Conservation (phyloP, 2,797 vertebrate species). For the Phalloptychus januarius region DNA sequence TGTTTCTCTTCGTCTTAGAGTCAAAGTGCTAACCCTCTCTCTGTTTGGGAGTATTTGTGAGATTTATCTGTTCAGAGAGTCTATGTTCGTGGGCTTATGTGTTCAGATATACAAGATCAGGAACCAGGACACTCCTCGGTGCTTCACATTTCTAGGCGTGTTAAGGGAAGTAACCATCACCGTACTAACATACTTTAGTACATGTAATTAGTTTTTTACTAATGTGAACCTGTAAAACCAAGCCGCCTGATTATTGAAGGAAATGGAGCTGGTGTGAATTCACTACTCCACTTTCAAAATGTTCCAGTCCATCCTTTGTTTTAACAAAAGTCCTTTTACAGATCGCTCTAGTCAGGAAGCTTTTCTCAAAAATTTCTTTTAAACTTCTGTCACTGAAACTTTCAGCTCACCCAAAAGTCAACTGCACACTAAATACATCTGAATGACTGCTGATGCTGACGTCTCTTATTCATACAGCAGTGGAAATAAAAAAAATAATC, state of each 20-base stretch:
- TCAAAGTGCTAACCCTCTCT: slow-evolving; percentile 58
- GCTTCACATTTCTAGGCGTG: neutral
- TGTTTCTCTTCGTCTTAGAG: slow-evolving; percentile 61
- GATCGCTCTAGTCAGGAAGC: neutral
- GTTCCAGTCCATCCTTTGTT: neutral
- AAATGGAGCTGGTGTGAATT: neutral
- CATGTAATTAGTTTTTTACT: no score
- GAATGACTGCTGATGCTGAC: neutral
- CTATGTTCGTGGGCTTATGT: neutral
- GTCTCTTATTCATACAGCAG: neutral
- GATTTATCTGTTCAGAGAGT: slow-evolving; percentile 8
- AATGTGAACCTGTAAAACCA: neutral
- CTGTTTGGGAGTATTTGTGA: slow-evolving; percentile 37
- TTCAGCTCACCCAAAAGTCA: no score
- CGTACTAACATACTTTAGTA: no score
- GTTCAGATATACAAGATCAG: neutral
- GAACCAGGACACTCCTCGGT: neutral
- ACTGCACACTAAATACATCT: neutral
- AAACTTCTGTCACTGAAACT: neutral
- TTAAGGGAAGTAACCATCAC: neutral
- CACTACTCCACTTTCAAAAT: neutral
- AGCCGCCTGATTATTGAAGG: neutral
- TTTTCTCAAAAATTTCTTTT: neutral
- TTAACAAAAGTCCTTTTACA: neutral
- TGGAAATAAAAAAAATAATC: neutral